These are phyloP conservation scores for Ophthalmolycus amberensis DNA, from an alignment of 2,113 vertebrate species.

Conservation along the genomic window DNA sequence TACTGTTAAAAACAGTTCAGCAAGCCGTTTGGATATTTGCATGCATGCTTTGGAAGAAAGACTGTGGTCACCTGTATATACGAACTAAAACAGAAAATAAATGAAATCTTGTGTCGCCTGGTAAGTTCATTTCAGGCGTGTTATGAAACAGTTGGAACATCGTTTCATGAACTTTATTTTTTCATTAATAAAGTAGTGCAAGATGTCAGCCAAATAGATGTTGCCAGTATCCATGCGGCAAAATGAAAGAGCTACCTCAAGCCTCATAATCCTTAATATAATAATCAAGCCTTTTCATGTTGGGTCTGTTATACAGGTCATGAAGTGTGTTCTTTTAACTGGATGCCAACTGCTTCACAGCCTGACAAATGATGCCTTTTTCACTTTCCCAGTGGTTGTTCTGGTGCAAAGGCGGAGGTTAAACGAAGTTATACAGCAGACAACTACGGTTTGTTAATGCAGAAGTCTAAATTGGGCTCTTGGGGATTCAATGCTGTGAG, in stretches of 20 bases:
- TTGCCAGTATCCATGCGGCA: not conserved
- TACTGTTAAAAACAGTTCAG: slow-evolving; percentile 11
- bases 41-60: not conserved
- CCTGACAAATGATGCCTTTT: slow-evolving; percentile 53
- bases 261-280: slow-evolving; percentile 11
- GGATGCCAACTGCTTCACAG: slow-evolving; percentile 46
- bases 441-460: slow-evolving; percentile 23
- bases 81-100: not conserved
- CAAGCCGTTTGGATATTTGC: not conserved
- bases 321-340: slow-evolving; percentile 42
- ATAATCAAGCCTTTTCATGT: slow-evolving; percentile 33
- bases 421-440: slow-evolving; percentile 44
- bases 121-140: not conserved
- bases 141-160: not conserved
- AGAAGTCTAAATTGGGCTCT: slow-evolving; percentile 38
- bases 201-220: not conserved
- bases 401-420: slow-evolving; percentile 43
- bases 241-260: slow-evolving; percentile 11
- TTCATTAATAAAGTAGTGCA: not conserved
- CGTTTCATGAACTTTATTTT: not conserved
- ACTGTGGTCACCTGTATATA: slow-evolving; percentile 6
- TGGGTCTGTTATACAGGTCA: not conserved
- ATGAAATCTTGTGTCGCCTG: not conserved
- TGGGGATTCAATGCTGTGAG: slow-evolving; percentile 17
- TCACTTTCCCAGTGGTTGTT: slow-evolving; percentile 22